phyloP scores from a whole-genome alignment of 2,797 vertebrate genomes.

The Channallabes apus region DNA sequence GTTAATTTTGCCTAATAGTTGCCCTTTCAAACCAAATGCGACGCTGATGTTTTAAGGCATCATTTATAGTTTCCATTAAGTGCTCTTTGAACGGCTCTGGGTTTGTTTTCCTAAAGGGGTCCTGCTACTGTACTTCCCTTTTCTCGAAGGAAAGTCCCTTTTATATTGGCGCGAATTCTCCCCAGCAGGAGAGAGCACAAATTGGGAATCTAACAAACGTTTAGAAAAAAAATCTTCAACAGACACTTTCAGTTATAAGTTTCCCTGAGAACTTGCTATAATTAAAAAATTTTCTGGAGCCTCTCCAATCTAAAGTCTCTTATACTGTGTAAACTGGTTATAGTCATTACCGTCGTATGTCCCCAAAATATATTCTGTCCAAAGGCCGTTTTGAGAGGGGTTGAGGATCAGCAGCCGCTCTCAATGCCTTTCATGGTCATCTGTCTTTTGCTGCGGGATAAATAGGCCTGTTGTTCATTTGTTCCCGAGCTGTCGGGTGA shows the following conservation, averaged over 20 bases:
- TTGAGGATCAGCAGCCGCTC: not conserved
- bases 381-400: not conserved
- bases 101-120: not conserved
- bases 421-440: constrained; percentile 16
- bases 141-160: not conserved
- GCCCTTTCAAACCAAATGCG: no score
- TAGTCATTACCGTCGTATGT: not conserved
- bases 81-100: not conserved
- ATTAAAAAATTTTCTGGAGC: not conserved
- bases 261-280: not conserved
- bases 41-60: not conserved
- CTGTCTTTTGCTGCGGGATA: not conserved
- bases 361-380: not conserved
- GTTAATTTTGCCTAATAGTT: no score
- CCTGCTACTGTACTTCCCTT: not conserved
- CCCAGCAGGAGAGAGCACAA: not conserved
- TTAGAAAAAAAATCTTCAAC: not conserved
- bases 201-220: not conserved
- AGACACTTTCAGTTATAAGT: not conserved
- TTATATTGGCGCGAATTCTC: not conserved
- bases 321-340: no score
- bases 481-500: constrained; percentile 73
- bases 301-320: not conserved
- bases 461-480: constrained; percentile 52
- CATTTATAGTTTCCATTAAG: not conserved